Evolutionary conservation across 2,888 invertebrate species (phyloP), one percentile per base, ranked within the genome.

Genomic region (Gymnoscelis rufifasciata): DNA sequence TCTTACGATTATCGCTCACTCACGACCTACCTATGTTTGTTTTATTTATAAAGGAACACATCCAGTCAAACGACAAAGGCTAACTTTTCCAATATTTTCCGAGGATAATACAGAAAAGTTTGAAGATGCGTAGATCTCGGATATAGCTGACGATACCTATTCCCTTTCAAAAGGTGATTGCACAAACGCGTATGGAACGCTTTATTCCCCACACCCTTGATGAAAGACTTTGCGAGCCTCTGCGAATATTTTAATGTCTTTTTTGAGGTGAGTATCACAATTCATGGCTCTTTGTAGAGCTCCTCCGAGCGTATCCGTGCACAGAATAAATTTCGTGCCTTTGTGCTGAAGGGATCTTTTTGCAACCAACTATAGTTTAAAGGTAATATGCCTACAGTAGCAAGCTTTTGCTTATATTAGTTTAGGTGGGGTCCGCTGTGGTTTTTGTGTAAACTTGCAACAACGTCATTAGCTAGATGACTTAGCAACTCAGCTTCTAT

Each of bases 111-210:
- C 43, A 48, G 31, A 47, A 55, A 66, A 64, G 48, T 66, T 57
- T 63, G 62, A 66, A 63, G 57, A 19, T 59, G 59, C 52, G 54
- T 52, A 43, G 59, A 58, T 60, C 61, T 56, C 40, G 50, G 43
- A 51, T 57, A 51, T 57, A 55, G 62, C 57, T 66, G 62, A 59
- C 56, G 54, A 66, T 63, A 70, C 62, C 66, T 68, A 74, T 72
- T 73, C 66, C 60, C 64, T 59, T 56, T 51, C 52, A 59, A 49
- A 52, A 64, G 62, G 60, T 77, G 74, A 74, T 77, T 79, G 73
- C 67, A 68, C 73, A 76, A 77, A 75, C 73, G 74, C 64, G 69
- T 68, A 59, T 62, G 62, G 62, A 66, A 66, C 60, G 59, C 60
- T 63, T 62, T 56, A 64, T 59, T 59, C 31, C 56, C 53, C 55